Evolutionary conservation across 2,888 invertebrate species (phyloP).

Genomic region (Charanyca ferruginea): DNA sequence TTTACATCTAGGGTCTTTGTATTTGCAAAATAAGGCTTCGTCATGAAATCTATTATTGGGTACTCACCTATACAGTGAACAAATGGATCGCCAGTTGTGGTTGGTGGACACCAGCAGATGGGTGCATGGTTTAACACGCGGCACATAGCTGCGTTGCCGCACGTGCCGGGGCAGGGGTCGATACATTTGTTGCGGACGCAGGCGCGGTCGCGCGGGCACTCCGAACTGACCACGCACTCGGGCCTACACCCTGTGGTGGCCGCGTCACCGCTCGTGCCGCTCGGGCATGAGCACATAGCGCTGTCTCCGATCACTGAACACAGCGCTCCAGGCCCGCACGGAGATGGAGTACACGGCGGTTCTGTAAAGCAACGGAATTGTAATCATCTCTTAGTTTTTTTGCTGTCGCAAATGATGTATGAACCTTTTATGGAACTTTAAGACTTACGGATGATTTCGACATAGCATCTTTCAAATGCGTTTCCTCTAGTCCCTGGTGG

Average conservation of each 20-base stretch:
- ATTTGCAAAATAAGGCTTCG: not conserved
- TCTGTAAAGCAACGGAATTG: slow-evolving; percentile 73
- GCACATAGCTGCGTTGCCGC: slow-evolving; percentile 95
- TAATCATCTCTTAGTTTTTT: not conserved
- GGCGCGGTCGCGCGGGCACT: slow-evolving; percentile 94
- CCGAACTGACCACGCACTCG: slow-evolving; percentile 96
- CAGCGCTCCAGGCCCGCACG: slow-evolving; percentile 95
- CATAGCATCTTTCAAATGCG: slow-evolving; percentile 92
- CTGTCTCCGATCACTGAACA: slow-evolving; percentile 91
- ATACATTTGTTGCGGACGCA: slow-evolving; percentile 95
- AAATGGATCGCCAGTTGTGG: slow-evolving; percentile 95
- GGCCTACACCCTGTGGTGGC: slow-evolving; percentile 95
- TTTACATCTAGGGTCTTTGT: no score
- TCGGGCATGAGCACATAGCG: slow-evolving; percentile 94
- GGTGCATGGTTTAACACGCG: slow-evolving; percentile 90
- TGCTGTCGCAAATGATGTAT: slow-evolving; percentile 1
- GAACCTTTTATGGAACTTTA: not conserved
- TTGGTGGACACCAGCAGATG: slow-evolving; percentile 95
- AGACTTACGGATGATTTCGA: slow-evolving; percentile 79
- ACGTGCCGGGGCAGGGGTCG: slow-evolving; percentile 96
- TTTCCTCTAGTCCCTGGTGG: slow-evolving; percentile 93
- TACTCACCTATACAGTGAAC: slow-evolving; percentile 90
- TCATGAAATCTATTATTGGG: not conserved
- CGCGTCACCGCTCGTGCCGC: slow-evolving; percentile 94
- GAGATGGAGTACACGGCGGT: slow-evolving; percentile 93